A percentile compares a stretch with the other conserved stretches of the same genome.
These are phyloP conservation scores for Pseudomyrmex dendroicus DNA, from an alignment of 1,140 invertebrate species.

Conservation along the genomic window DNA sequence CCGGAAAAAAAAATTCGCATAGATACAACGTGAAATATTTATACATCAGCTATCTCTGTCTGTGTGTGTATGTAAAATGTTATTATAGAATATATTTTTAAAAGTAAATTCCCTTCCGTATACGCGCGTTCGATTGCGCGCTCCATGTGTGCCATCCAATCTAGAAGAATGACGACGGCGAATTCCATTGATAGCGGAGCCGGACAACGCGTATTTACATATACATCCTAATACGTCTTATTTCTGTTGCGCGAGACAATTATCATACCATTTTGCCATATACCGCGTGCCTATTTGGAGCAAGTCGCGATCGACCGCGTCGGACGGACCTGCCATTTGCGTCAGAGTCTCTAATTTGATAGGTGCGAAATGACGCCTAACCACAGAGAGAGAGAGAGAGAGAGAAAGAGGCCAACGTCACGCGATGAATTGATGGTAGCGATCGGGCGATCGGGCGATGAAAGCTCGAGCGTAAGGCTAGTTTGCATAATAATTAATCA, in stretches of 20 bases:
- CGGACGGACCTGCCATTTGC: background rate
- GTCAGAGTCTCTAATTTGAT: slow-evolving; percentile 16
- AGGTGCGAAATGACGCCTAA: slow-evolving; percentile 54
- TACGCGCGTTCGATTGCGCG: background rate
- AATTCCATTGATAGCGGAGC: slow-evolving; percentile 29
- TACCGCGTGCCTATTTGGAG: slow-evolving; percentile 18
- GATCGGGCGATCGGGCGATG: slow-evolving; percentile 50
- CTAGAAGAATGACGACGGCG: slow-evolving; percentile 38
- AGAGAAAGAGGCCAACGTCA: slow-evolving; percentile 14
- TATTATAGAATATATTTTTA: background rate
- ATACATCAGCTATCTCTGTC: background rate
- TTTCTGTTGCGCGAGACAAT: slow-evolving; percentile 30
- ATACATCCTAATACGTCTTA: slow-evolving; percentile 22
- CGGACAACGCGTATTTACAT: slow-evolving; percentile 38
- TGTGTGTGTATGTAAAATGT: background rate
- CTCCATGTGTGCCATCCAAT: slow-evolving; percentile 5
- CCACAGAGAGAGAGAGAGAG: slow-evolving; percentile 5
- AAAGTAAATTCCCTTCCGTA: slow-evolving; percentile 5
- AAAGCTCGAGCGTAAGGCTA: slow-evolving; percentile 62
- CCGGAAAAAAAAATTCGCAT: slow-evolving; percentile 22
- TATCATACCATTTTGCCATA: slow-evolving; percentile 25
- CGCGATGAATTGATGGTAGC: slow-evolving; percentile 49
- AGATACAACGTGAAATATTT: background rate
- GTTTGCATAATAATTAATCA: slow-evolving; percentile 83
- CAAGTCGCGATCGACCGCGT: slow-evolving; percentile 2